phyloP scores from a whole-genome alignment of 2,888 invertebrate genomes.

The Brenthis ino region DNA sequence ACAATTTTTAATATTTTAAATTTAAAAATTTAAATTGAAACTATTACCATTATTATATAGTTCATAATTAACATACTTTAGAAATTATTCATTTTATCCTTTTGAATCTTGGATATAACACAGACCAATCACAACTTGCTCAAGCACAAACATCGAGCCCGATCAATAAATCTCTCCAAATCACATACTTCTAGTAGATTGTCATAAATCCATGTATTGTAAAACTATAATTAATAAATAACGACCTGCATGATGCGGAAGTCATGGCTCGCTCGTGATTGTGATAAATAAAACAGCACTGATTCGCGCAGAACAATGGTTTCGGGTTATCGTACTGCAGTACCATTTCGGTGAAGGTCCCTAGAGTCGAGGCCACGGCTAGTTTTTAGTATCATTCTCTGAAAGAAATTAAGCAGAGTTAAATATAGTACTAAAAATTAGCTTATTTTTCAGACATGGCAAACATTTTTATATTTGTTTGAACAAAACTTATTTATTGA shows the following conservation, averaged over 20 bases:
- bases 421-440: not conserved
- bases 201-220: constrained; percentile 60
- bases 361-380: constrained; percentile 64
- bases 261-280: constrained; percentile 69
- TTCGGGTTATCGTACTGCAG: constrained; percentile 69
- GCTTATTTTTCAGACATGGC: no score
- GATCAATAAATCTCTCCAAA: constrained; percentile 28
- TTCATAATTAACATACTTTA: not conserved
- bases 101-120: not conserved
- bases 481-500: no score
- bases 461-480: no score
- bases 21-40: not conserved
- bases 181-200: constrained; percentile 37
- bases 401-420: not conserved
- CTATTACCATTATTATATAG: not conserved
- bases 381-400: constrained; percentile 30
- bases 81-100: not conserved
- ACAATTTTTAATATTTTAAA: not conserved
- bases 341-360: constrained; percentile 80
- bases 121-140: constrained; percentile 9
- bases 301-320: constrained; percentile 71
- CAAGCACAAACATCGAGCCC: not conserved
- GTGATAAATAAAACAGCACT: constrained; percentile 71
- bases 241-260: constrained; percentile 73
- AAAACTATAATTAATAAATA: constrained; percentile 67